A percentile compares a stretch with the other conserved stretches of the same genome.
Conservation (phyloP, 2,797 vertebrate species). For the Prunella strophiata region DNA sequence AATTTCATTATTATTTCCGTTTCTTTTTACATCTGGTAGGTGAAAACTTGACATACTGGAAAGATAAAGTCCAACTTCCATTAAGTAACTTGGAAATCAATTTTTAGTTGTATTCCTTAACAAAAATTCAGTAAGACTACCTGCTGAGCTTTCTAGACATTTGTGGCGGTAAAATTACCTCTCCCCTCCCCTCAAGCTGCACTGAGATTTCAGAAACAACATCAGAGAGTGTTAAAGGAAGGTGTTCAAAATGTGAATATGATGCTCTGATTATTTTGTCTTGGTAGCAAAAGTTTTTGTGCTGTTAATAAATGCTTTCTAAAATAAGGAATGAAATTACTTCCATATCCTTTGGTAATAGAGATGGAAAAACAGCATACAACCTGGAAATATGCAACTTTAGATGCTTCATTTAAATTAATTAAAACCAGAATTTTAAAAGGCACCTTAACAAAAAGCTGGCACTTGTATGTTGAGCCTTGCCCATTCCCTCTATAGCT, state of each 20-base stretch:
- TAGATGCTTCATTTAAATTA: background rate
- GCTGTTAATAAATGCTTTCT: background rate
- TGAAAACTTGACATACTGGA: background rate
- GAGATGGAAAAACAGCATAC: background rate
- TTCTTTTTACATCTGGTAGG: background rate
- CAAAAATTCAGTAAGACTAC: background rate
- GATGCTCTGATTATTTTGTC: background rate
- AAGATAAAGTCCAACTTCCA: background rate
- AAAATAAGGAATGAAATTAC: background rate
- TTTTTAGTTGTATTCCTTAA: background rate
- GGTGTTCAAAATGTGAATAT: background rate
- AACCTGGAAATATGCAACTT: background rate
- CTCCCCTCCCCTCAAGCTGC: background rate
- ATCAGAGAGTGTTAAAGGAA: background rate
- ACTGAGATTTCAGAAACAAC: background rate
- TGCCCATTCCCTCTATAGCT: background rate
- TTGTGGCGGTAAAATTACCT: background rate
- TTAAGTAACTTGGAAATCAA: background rate
- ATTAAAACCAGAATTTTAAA: background rate
- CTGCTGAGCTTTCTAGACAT: background rate
- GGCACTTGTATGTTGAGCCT: background rate
- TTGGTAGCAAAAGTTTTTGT: background rate
- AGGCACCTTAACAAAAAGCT: background rate
- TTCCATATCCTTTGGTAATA: background rate
- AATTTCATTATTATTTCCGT: background rate